These are phyloP conservation scores for Gila orcuttii DNA, from an alignment of 2,113 vertebrate species.

Conservation along the genomic window DNA sequence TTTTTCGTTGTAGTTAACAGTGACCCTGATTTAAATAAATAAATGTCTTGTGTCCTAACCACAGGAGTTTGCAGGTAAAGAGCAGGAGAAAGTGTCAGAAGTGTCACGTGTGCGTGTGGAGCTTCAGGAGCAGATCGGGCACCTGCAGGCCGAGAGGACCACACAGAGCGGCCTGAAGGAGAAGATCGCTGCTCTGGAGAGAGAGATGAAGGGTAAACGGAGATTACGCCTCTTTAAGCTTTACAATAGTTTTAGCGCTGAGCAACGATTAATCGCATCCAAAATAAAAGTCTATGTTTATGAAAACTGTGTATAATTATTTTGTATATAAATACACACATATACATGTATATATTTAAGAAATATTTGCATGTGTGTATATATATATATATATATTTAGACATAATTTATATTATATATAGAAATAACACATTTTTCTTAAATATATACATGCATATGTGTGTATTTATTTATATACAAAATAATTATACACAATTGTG, in stretches of 20 bases:
- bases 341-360: too few relatives aligned
- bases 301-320: too few relatives aligned
- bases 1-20: not conserved
- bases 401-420: too few relatives aligned
- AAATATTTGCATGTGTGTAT: too few relatives aligned
- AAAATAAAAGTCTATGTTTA: too few relatives aligned
- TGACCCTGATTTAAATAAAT: not conserved
- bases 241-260: not conserved
- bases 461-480: too few relatives aligned
- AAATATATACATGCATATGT: too few relatives aligned
- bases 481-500: too few relatives aligned
- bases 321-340: too few relatives aligned
- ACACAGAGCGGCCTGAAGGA: slow-evolving; percentile 83
- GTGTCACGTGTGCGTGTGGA: slow-evolving; percentile 85
- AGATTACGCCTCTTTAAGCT: not conserved
- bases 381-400: too few relatives aligned
- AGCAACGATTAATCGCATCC: too few relatives aligned
- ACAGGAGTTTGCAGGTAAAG: slow-evolving; percentile 86
- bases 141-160: slow-evolving; percentile 82
- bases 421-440: too few relatives aligned
- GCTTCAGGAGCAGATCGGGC: slow-evolving; percentile 89
- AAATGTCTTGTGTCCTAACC: not conserved
- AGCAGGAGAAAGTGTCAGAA: slow-evolving; percentile 87
- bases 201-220: slow-evolving; percentile 86
- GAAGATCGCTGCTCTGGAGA: slow-evolving; percentile 86